phyloP scores from a whole-genome alignment of 2,888 invertebrate species.

The Tuberolachnus salignus region DNA sequence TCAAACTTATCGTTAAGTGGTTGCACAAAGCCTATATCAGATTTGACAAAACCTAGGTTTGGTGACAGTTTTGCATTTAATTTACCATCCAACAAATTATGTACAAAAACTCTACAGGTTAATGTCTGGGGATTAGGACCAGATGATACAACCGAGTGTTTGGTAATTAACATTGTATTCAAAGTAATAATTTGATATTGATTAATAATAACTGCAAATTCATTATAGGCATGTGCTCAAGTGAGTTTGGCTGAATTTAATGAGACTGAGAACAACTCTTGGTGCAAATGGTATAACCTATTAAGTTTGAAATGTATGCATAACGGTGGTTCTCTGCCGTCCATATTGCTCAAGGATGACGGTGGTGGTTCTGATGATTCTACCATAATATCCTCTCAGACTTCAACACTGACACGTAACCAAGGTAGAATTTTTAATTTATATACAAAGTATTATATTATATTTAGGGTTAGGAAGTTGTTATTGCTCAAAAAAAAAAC shows the following conservation, averaged over 20 bases:
- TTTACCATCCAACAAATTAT: conserved; percentile 76
- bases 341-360: conserved; percentile 61
- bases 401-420: conserved; percentile 92
- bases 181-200: background rate
- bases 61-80: conserved; percentile 77
- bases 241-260: conserved; percentile 94
- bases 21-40: conserved; percentile 74
- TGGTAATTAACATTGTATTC: conserved; percentile 70
- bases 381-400: conserved; percentile 94
- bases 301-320: conserved; percentile 82
- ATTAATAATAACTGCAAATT: conserved; percentile 15
- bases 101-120: conserved; percentile 88
- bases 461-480: too few species aligned
- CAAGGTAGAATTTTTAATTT: conserved; percentile 65
- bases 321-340: conserved; percentile 57
- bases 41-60: conserved; percentile 77
- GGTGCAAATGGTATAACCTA: conserved; percentile 91
- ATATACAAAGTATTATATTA: background rate
- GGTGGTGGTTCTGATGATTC: conserved; percentile 97
- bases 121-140: conserved; percentile 77
- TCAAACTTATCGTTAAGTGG: conserved; percentile 66
- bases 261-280: conserved; percentile 74
- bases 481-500: too few species aligned
- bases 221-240: conserved; percentile 85
- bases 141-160: conserved; percentile 76